phyloP scores from a whole-genome alignment of 2,797 vertebrate species.

The Crocidura indochinensis region DNA sequence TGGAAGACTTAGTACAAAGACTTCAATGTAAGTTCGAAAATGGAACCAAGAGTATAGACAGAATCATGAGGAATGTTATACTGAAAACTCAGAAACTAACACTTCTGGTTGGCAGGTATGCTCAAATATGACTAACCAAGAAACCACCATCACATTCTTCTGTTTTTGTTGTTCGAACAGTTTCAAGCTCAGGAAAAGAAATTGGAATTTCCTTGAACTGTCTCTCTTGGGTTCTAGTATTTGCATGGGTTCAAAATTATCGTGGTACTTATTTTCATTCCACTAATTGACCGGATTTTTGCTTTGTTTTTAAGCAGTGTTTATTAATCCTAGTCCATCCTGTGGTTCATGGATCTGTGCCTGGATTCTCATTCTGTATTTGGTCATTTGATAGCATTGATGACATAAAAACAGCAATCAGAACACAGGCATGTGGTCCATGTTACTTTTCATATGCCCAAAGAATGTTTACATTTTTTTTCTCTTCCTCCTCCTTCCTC shows the following conservation, averaged over 20 bases:
- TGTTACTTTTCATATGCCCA: slow-evolving; percentile 69
- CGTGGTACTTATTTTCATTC: slow-evolving; percentile 7
- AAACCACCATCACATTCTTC: slow-evolving; percentile 22
- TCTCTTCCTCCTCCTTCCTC: background rate
- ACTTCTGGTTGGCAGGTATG: slow-evolving; percentile 41
- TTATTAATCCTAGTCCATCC: background rate
- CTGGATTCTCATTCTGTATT: slow-evolving; percentile 23
- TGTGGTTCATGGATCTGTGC: slow-evolving; percentile 37
- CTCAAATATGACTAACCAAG: slow-evolving; percentile 37
- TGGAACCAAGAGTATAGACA: background rate
- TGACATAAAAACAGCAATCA: slow-evolving; percentile 45
- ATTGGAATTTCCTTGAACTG: slow-evolving; percentile 27
- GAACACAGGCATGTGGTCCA: slow-evolving; percentile 39
- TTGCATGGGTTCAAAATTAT: background rate
- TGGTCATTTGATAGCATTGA: slow-evolving; percentile 2
- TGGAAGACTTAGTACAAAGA: background rate
- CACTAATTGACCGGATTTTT: slow-evolving; percentile 35
- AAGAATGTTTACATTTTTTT: slow-evolving; percentile 79
- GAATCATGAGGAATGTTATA: background rate
- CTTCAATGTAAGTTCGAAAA: background rate
- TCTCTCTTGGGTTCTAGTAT: slow-evolving; percentile 6
- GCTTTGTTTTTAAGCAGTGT: slow-evolving; percentile 23
- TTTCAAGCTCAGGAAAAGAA: background rate
- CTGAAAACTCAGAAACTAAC: background rate
- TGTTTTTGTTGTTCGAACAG: background rate